These are phyloP conservation scores for Cariama cristata DNA, from an alignment of 2,113 vertebrate species.

Conservation along the genomic window DNA sequence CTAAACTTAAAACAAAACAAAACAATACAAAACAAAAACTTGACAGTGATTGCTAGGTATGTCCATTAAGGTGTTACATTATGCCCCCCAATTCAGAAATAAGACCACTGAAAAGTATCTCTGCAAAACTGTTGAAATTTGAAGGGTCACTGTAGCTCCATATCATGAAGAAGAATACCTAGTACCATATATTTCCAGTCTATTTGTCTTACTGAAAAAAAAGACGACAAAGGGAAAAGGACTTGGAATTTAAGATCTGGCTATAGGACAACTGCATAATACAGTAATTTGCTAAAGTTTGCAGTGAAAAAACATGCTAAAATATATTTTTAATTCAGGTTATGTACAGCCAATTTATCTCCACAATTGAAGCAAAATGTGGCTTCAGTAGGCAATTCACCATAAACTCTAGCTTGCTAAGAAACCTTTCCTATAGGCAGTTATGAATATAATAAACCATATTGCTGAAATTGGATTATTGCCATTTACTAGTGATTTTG, in stretches of 20 bases:
- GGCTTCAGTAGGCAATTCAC: not conserved
- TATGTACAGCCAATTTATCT: not conserved
- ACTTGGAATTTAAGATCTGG: not conserved
- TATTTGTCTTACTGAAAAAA: not conserved
- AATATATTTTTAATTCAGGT: not conserved
- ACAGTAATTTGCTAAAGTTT: not conserved
- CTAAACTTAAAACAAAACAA: not conserved
- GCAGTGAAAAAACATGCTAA: not conserved
- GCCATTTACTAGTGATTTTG: not conserved
- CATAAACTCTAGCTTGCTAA: not conserved
- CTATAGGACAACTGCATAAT: not conserved
- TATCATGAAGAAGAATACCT: not conserved
- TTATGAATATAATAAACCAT: not conserved
- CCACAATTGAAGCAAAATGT: not conserved
- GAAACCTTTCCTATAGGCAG: not conserved
- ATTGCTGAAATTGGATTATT: not conserved
- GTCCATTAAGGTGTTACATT: not conserved
- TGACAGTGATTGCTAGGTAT: not conserved
- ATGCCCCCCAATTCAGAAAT: not conserved
- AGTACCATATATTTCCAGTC: not conserved
- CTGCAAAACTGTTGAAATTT: not conserved
- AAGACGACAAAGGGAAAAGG: not conserved
- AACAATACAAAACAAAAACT: not conserved
- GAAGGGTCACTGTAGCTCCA: not conserved
- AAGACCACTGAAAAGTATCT: not conserved